Base-by-base conservation (phyloP, 1,140 invertebrate species). In the Drosophila sucinea region DNA sequence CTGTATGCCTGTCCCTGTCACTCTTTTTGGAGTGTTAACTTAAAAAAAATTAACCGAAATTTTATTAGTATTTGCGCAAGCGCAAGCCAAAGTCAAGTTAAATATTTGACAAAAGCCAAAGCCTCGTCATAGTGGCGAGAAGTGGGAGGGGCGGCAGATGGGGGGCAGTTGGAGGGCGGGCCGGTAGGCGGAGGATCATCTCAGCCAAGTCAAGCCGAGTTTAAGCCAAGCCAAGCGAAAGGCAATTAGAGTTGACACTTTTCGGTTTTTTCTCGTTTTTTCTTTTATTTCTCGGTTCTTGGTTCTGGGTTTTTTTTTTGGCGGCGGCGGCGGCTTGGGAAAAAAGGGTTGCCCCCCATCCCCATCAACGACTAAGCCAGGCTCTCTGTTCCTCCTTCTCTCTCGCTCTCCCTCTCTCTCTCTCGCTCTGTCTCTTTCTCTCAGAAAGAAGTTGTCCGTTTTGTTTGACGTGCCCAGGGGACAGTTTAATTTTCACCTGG, bases 31-130 rank as follows among this genome's bases (percentile, higher is more conserved):
- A 66, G 87, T 90, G 85, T 91, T 86, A 83, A 91, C 79, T 90
- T 90, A 76, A 90, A 90, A 51, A 91, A 90, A 90, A 90, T 90
- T 90, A 90, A 90, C 89, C 89, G 89, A 90, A 90, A 90, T 90
- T 90, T 90, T 90, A 90, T 90, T 90, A 89, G 83, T 90, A 90
- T 90, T 91, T 91, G 81, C 84, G 85, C 84, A 89, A 89, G 84
- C 84, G 84, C 84, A 89, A 70, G 84, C 70, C 84, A 87, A 89
- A 89, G 84, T 82, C 73, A 83, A 78, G 60, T 87, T 67, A 89
- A 90, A 89, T 89, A 89, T 89, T 89, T 89, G 81, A 89, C 73
- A 64, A 79, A 70, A 77, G 73, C 44, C 44, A 23, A 61, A 25
- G 44, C 35, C 33, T 35, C 35, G 35, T 4, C 41, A 32, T 38